phyloP scores from a whole-genome alignment of 2,113 vertebrate genomes.

The Upupa epops region DNA sequence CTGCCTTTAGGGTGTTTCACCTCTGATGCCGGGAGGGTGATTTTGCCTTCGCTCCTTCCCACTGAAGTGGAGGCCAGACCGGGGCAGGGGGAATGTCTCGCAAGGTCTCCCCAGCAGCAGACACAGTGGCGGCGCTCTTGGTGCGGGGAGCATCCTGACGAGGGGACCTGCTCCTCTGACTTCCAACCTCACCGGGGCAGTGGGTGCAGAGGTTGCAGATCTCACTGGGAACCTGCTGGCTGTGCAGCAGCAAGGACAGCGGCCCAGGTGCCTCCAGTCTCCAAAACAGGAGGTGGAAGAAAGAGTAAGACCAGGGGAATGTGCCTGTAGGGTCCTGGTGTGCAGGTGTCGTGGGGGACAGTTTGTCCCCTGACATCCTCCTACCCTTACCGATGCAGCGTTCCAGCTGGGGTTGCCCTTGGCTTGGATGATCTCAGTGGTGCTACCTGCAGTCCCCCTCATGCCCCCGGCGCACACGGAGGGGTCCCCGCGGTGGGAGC shows the following conservation, averaged over 20 bases:
- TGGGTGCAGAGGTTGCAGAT: not conserved
- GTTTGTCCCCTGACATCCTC: too few relatives aligned
- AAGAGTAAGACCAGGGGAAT: rapidly evolving
- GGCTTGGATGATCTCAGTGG: too few relatives aligned
- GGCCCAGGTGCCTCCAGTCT: not conserved
- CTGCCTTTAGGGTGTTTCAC: rapidly evolving
- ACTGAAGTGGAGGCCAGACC: not conserved
- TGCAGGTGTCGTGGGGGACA: too few relatives aligned
- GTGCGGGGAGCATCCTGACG: not conserved
- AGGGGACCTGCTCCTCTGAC: not conserved
- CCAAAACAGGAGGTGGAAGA: not conserved
- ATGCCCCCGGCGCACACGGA: too few relatives aligned
- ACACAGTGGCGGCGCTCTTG: not conserved
- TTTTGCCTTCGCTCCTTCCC: not conserved
- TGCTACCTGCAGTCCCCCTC: too few relatives aligned
- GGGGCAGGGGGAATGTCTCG: not conserved
- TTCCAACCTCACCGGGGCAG: not conserved
- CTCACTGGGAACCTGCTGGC: not conserved
- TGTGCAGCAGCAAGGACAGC: not conserved
- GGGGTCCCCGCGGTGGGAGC: not conserved
- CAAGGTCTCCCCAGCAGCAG: not conserved
- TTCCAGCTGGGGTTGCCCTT: too few relatives aligned
- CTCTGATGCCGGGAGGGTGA: not conserved
- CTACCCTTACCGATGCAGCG: too few relatives aligned
- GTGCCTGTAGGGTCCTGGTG: not conserved